These are phyloP conservation scores for Sphecodes monilicornis DNA, from an alignment of 2,888 invertebrate genomes.

Conservation along the genomic window DNA sequence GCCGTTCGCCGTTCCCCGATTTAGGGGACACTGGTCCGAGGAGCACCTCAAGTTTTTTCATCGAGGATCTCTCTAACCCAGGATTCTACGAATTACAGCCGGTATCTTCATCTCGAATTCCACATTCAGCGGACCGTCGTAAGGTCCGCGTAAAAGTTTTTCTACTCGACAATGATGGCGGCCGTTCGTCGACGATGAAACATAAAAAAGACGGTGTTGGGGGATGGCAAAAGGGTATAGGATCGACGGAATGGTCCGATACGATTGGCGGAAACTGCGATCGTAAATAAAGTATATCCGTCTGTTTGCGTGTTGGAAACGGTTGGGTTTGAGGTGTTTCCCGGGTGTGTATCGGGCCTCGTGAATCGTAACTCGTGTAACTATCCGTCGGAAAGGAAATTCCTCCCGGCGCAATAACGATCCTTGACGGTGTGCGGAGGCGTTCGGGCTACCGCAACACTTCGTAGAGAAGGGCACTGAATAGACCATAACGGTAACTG, in stretches of 20 bases:
- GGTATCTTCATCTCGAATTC: background rate
- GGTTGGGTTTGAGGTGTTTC: background rate
- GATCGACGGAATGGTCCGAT: background rate
- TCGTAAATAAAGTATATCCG: conserved; percentile 43
- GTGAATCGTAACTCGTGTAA: conserved; percentile 26
- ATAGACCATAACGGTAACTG: conserved; percentile 76
- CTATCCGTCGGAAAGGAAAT: conserved; percentile 52
- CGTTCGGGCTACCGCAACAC: conserved; percentile 65
- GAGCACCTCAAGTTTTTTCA: background rate
- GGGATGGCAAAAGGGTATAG: background rate
- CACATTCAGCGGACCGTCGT: background rate
- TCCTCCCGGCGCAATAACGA: conserved; percentile 70
- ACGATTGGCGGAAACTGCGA: conserved; percentile 18
- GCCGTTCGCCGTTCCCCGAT: background rate
- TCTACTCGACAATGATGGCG: conserved; percentile 12
- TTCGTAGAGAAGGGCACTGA: conserved; percentile 66
- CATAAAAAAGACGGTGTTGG: background rate
- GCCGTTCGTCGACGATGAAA: background rate
- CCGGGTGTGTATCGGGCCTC: background rate
- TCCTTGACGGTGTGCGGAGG: conserved; percentile 9
- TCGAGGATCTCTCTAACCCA: background rate
- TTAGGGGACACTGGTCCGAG: background rate
- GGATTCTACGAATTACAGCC: background rate
- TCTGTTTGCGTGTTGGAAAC: background rate
- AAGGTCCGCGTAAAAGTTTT: conserved; percentile 13